These are phyloP conservation scores for Cryptus viduatorius DNA, from an alignment of 2,888 invertebrate genomes.

Conservation along the genomic window DNA sequence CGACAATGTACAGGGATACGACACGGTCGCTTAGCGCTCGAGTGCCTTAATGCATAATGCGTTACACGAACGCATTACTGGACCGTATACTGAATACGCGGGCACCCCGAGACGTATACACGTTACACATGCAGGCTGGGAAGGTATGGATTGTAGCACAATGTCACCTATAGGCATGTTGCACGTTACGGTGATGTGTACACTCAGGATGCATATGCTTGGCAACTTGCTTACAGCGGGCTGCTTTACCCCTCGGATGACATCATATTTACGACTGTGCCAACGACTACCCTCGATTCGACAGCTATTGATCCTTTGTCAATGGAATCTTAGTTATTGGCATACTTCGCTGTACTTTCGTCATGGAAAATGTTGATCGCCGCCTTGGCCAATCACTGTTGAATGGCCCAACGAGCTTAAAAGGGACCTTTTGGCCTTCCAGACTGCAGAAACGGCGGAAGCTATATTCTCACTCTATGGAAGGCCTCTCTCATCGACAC, in stretches of 20 bases:
- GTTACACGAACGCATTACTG: conserved; percentile 13
- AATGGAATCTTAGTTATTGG: not conserved
- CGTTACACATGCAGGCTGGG: conserved; percentile 6
- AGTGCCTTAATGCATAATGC: conserved; percentile 25
- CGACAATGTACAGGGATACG: not conserved
- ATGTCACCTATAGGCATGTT: conserved; percentile 7
- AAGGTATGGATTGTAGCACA: conserved; percentile 6
- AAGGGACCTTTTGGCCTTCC: no score
- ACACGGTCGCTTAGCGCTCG: conserved; percentile 17
- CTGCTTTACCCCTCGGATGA: not conserved
- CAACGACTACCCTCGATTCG: not conserved
- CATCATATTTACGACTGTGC: conserved; percentile 16
- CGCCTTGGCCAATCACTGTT: conserved; percentile 1
- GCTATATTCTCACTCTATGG: not conserved
- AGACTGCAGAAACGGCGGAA: not conserved
- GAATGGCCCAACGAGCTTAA: not conserved
- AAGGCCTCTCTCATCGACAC: conserved; percentile 10
- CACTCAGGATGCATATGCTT: not conserved
- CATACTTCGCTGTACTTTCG: not conserved
- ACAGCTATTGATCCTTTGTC: not conserved
- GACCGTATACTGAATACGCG: not conserved
- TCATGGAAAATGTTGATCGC: not conserved
- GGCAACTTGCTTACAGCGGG: not conserved
- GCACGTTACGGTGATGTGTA: not conserved
- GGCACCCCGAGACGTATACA: not conserved